Conservation (phyloP, 2,797 vertebrate species). For the Pagetopsis macropterus region DNA sequence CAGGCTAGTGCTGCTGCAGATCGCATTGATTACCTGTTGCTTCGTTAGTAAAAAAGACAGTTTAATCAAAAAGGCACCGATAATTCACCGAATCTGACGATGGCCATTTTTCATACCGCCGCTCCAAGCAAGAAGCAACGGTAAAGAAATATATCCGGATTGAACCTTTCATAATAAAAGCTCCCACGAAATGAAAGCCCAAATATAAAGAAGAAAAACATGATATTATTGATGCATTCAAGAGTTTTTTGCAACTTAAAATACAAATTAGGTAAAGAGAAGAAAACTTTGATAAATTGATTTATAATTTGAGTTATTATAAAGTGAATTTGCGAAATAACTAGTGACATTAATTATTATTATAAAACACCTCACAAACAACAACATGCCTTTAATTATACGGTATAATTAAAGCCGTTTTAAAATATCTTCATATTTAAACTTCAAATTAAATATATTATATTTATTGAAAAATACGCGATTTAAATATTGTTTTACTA, state of each 20-base stretch:
- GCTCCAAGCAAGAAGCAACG: constrained; percentile 19
- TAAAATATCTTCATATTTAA: too few relatives aligned
- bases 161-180: constrained; percentile 50
- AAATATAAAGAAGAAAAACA: too few relatives aligned
- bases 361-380: too few relatives aligned
- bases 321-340: too few relatives aligned
- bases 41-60: constrained; percentile 4
- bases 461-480: not conserved
- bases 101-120: constrained; percentile 56
- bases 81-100: constrained; percentile 44
- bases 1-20: not conserved
- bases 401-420: too few relatives aligned
- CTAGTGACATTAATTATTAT: too few relatives aligned
- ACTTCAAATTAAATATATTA: not conserved
- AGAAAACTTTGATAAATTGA: too few relatives aligned
- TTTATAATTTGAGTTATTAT: too few relatives aligned
- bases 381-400: too few relatives aligned
- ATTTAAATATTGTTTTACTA: not conserved
- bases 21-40: constrained; percentile 26
- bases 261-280: too few relatives aligned
- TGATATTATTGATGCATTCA: too few relatives aligned
- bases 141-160: constrained; percentile 29
- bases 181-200: fast-evolving
- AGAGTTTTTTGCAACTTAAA: too few relatives aligned
- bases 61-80: constrained; percentile 35